Percentiles rank a stretch among this genome's conserved stretches.
Conservation (phyloP, 1,140 invertebrate species). For the Callitettix versicolor region DNA sequence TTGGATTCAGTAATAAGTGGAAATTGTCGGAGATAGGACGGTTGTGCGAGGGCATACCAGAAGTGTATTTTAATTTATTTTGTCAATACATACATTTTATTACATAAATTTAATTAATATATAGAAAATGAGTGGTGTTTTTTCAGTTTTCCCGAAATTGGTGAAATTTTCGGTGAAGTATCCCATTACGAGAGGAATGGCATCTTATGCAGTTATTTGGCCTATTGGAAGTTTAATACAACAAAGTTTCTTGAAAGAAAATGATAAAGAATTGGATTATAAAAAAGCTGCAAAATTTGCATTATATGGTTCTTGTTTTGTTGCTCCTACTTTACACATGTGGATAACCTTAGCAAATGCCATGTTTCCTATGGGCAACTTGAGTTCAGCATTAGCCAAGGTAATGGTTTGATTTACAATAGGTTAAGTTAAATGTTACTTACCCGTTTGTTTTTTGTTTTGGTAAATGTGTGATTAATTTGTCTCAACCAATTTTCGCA, state of each 20-base stretch:
- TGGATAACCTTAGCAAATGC: slow-evolving; percentile 52
- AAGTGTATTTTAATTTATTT: too few species aligned
- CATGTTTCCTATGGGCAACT: slow-evolving; percentile 50
- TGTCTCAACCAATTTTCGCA: too few species aligned
- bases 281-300: slow-evolving; percentile 48
- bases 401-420: too few species aligned
- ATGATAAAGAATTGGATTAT: slow-evolving; percentile 42
- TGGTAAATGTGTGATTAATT: too few species aligned
- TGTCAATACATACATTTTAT: too few species aligned
- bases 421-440: too few species aligned
- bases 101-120: background rate
- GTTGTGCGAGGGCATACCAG: too few species aligned
- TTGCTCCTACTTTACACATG: slow-evolving; percentile 56
- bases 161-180: slow-evolving; percentile 35
- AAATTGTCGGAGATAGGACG: too few species aligned
- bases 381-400: slow-evolving; percentile 55
- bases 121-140: background rate
- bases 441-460: too few species aligned
- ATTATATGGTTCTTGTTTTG: slow-evolving; percentile 55
- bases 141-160: slow-evolving; percentile 31
- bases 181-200: slow-evolving; percentile 53
- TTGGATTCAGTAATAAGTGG: too few species aligned
- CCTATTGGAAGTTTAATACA: slow-evolving; percentile 51
- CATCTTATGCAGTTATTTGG: slow-evolving; percentile 61
- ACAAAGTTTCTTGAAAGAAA: slow-evolving; percentile 39